Evolutionary conservation across 2,113 vertebrate species (phyloP).

Genomic region (Phyllopteryx taeniolatus): DNA sequence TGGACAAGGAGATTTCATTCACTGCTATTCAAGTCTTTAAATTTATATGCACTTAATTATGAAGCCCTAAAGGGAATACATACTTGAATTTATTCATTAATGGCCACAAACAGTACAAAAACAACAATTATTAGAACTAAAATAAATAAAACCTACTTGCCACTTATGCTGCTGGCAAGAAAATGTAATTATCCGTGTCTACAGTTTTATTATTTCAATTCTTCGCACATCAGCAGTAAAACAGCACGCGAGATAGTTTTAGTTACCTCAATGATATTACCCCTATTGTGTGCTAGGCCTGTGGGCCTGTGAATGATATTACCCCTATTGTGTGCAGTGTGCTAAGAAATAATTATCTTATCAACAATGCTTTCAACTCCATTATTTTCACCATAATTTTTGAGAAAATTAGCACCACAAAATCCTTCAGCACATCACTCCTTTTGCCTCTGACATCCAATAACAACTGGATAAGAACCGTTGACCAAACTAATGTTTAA

Average conservation of each 20-base stretch:
- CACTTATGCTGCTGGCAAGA: neutral
- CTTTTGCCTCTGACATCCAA: neutral
- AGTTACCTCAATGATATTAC: slow-evolving; percentile 19
- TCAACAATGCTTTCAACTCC: slow-evolving; percentile 1
- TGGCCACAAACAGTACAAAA: slow-evolving; percentile 18
- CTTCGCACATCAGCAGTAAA: slow-evolving; percentile 29
- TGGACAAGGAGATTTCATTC: slow-evolving; percentile 20
- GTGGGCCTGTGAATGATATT: neutral
- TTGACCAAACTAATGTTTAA: neutral
- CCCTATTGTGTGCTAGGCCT: slow-evolving; percentile 21
- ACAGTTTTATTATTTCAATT: slow-evolving; percentile 19
- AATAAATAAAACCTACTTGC: slow-evolving; percentile 3
- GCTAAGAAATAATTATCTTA: slow-evolving; percentile 31
- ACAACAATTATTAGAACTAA: neutral
- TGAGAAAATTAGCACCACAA: neutral
- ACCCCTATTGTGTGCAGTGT: slow-evolving; percentile 28
- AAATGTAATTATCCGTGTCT: slow-evolving; percentile 21
- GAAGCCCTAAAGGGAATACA: neutral
- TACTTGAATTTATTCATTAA: neutral
- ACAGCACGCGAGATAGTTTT: slow-evolving; percentile 38
- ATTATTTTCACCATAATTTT: slow-evolving; percentile 7
- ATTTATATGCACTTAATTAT: neutral
- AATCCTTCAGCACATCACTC: neutral
- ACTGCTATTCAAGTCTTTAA: neutral
- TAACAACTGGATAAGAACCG: neutral